A percentile compares a stretch with the other conserved stretches of the same genome.
Conservation (phyloP, 2,113 vertebrate genomes). For the Recurvirostra avosetta region DNA sequence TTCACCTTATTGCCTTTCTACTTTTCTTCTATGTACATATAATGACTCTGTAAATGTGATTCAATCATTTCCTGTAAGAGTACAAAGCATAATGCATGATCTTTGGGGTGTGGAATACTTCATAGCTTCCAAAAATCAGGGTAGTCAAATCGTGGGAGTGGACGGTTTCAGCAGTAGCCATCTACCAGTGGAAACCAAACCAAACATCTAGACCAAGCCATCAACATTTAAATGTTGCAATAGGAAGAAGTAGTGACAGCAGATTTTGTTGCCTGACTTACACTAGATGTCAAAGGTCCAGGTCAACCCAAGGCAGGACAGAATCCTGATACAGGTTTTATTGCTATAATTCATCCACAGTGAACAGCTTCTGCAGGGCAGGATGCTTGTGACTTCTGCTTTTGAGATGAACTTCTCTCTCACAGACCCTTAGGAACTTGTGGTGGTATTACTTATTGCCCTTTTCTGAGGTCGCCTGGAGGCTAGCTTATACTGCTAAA, state of each 20-base stretch:
- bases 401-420: neutral
- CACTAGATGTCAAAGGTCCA: neutral
- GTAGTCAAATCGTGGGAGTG: neutral
- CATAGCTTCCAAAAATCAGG: neutral
- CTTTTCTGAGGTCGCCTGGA: neutral
- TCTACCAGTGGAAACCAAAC: neutral
- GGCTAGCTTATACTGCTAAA: neutral
- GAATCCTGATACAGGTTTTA: neutral
- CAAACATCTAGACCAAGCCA: neutral
- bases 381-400: neutral
- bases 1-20: neutral
- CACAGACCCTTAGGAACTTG: neutral
- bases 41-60: neutral
- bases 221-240: neutral
- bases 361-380: neutral
- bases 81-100: neutral
- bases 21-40: neutral
- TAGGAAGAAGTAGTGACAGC: neutral
- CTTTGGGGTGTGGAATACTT: neutral
- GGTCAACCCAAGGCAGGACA: neutral
- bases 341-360: neutral
- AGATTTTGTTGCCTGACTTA: neutral
- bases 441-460: too few species aligned
- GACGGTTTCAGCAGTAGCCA: neutral
- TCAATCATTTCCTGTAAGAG: neutral